A percentile compares a stretch with the other conserved stretches of the same genome.
These are phyloP conservation scores for Lucifuga dentata DNA, from an alignment of 2,113 vertebrate genomes.

Conservation along the genomic window DNA sequence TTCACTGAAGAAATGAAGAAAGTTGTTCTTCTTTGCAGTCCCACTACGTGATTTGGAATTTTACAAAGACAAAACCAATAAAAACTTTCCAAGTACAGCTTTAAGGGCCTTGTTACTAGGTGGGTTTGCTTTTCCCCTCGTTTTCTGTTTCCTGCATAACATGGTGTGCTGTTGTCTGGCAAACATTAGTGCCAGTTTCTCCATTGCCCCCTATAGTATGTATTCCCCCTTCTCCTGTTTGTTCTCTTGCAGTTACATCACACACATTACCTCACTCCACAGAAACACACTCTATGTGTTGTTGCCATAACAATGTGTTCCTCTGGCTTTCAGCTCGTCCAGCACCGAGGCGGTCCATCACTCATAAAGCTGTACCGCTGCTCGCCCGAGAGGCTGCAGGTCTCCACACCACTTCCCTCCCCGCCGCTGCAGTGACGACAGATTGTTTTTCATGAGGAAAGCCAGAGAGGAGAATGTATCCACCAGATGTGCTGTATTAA, in stretches of 20 bases:
- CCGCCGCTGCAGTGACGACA: conserved; percentile 41
- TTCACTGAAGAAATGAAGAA: not conserved
- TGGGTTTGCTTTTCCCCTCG: conserved; percentile 29
- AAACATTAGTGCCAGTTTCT: conserved; percentile 56
- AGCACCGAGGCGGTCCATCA: conserved; percentile 50
- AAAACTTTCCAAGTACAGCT: conserved; percentile 15
- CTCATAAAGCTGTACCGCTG: conserved; percentile 53
- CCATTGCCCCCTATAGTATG: conserved; percentile 34
- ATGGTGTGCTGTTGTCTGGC: conserved; percentile 63
- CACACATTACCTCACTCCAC: conserved; percentile 77
- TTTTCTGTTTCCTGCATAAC: conserved; percentile 59
- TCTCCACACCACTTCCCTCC: conserved; percentile 13
- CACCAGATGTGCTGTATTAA: conserved; percentile 70
- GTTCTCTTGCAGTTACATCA: conserved; percentile 76
- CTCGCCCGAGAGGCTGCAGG: conserved; percentile 52
- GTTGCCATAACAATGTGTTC: conserved; percentile 82
- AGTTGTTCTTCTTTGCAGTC: not conserved
- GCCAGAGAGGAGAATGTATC: conserved; percentile 52
- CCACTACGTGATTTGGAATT: conserved; percentile 18
- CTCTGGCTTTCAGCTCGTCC: conserved; percentile 39
- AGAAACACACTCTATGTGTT: conserved; percentile 71
- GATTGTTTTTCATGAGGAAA: conserved; percentile 59
- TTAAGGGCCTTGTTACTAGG: conserved; percentile 23
- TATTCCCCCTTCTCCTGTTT: conserved; percentile 58
- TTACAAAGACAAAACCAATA: conserved; percentile 8